Percentiles rank a stretch among this genome's conserved stretches.
Evolutionary conservation across 2,797 vertebrate species (phyloP).

Genomic region (Pterois miles): DNA sequence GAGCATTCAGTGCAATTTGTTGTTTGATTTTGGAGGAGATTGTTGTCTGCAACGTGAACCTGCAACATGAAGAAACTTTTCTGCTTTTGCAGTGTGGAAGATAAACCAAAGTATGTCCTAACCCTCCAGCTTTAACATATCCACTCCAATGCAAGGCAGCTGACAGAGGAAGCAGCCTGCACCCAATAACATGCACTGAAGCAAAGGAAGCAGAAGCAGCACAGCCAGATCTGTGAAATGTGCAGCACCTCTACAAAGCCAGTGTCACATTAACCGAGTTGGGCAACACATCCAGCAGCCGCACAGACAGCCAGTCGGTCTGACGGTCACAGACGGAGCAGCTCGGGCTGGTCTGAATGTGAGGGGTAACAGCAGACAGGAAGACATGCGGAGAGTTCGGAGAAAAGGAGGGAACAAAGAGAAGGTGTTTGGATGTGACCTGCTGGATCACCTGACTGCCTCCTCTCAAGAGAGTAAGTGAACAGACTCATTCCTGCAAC

Average conservation of each 20-base stretch:
- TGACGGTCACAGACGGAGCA: conserved; percentile 11
- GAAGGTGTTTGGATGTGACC: conserved; percentile 93
- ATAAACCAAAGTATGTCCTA: conserved; percentile 35
- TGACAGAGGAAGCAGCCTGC: conserved; percentile 48
- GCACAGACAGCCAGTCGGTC: not conserved
- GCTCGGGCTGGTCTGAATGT: conserved; percentile 56
- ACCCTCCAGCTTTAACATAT: conserved; percentile 6
- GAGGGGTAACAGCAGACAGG: conserved; percentile 43
- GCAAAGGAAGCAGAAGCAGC: conserved; percentile 38
- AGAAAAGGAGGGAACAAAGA: conserved; percentile 87
- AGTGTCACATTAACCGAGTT: conserved; percentile 34
- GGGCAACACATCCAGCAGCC: conserved; percentile 20
- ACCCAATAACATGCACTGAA: conserved; percentile 51
- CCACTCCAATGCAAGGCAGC: conserved; percentile 14
- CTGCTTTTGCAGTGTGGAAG: conserved; percentile 49
- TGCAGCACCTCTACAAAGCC: conserved; percentile 23
- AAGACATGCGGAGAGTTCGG: conserved; percentile 80
- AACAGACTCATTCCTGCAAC: not conserved
- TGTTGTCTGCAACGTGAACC: not conserved
- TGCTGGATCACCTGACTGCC: conserved; percentile 86
- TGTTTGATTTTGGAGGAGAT: conserved; percentile 10
- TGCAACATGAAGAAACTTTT: no score
- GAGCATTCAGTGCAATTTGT: conserved; percentile 7
- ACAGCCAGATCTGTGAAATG: conserved; percentile 47
- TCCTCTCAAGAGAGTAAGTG: conserved; percentile 89